Evolutionary conservation across 2,797 vertebrate genomes (phyloP).

Genomic region (Molothrus ater): DNA sequence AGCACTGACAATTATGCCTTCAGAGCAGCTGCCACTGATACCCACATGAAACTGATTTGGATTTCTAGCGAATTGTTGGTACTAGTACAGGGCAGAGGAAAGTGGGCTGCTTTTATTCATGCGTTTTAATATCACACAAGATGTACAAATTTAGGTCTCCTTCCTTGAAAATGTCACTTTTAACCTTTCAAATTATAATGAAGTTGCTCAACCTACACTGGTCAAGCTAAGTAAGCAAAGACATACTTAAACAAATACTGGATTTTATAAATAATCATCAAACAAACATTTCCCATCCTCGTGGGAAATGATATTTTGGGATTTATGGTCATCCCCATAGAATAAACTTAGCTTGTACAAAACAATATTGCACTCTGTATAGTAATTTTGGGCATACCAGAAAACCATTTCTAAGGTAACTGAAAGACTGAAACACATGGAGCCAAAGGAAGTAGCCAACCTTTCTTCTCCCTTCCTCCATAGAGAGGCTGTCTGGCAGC

Average conservation of each 20-base stretch:
- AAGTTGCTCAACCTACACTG: not conserved
- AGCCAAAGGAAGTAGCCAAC: conserved; percentile 72
- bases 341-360: not conserved
- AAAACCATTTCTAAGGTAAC: not conserved
- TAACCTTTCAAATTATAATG: not conserved
- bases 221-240: not conserved
- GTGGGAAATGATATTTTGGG: not conserved
- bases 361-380: not conserved
- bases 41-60: not conserved
- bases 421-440: not conserved
- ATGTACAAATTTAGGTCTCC: not conserved
- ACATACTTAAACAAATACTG: not conserved
- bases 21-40: not conserved
- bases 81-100: not conserved
- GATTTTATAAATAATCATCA: not conserved
- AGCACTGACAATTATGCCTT: not conserved
- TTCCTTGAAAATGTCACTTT: not conserved
- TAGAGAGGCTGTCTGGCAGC: conserved; percentile 83
- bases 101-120: not conserved
- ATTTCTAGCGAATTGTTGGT: not conserved
- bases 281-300: not conserved
- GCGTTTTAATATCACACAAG: not conserved
- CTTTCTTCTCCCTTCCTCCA: conserved; percentile 86
- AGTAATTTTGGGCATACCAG: not conserved
- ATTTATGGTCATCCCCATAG: not conserved